phyloP scores from a whole-genome alignment of 37 sponge, comb jelly and placozoan genomes.

The Chondrosia reniformis region DNA sequence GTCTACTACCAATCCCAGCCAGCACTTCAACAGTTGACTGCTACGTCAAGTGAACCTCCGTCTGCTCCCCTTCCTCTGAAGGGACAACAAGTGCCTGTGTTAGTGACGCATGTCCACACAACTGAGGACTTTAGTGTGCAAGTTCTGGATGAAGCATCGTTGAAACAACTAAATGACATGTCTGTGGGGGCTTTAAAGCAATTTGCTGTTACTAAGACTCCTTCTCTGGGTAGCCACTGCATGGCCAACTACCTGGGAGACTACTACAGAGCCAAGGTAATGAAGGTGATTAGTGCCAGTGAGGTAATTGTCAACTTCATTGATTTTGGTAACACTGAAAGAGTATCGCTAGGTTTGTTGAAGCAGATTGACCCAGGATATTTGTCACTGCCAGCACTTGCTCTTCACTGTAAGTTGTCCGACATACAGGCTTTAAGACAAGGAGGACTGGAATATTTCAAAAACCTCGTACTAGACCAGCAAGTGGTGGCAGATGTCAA shows the following conservation, averaged over 20 bases:
- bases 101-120: conserved; percentile 13
- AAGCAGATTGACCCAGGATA: not conserved
- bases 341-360: not conserved
- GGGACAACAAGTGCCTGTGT: not conserved
- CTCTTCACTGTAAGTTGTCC: not conserved
- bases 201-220: not conserved
- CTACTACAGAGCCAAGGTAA: conserved; percentile 9
- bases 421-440: not conserved
- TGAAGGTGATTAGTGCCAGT: not conserved
- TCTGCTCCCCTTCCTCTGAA: not conserved
- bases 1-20: too few relatives aligned
- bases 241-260: conserved; percentile 1
- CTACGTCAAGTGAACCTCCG: too few relatives aligned
- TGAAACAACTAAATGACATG: not conserved
- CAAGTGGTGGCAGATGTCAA: not conserved
- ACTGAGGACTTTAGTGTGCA: conserved; percentile 22
- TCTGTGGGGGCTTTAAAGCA: not conserved
- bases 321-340: not conserved
- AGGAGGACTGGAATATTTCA: not conserved
- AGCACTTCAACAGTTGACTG: too few relatives aligned
- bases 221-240: not conserved
- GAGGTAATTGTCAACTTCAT: not conserved
- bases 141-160: not conserved
- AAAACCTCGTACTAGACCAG: not conserved
- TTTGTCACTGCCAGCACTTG: not conserved